These are phyloP conservation scores for Ditula angustiorana DNA, from an alignment of 2,888 invertebrate species.

Conservation along the genomic window DNA sequence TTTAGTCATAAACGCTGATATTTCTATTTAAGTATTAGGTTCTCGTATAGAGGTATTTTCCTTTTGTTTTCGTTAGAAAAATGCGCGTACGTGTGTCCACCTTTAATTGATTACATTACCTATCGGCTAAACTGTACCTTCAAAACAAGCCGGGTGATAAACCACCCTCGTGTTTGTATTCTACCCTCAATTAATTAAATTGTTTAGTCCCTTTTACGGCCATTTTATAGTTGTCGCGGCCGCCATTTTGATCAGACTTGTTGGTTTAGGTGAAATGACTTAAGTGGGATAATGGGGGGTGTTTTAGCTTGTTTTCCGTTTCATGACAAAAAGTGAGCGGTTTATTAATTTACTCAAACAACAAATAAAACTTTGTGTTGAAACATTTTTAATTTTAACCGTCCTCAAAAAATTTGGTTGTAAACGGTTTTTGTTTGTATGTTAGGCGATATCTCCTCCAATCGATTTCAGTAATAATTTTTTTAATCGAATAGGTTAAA, in stretches of 20 bases:
- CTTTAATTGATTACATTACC: constrained; percentile 6
- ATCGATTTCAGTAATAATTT: too few relatives aligned
- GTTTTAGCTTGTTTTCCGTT: constrained; percentile 5
- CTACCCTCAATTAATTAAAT: constrained; percentile 36
- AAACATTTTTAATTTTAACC: too few relatives aligned
- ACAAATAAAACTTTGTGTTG: too few relatives aligned
- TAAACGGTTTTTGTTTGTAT: too few relatives aligned
- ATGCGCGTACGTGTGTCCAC: neutral
- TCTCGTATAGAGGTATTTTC: too few relatives aligned
- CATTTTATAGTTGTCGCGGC: constrained; percentile 23
- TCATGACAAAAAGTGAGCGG: neutral
- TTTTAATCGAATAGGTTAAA: too few relatives aligned
- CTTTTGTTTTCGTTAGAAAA: too few relatives aligned
- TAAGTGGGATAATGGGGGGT: neutral
- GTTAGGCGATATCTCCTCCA: too few relatives aligned
- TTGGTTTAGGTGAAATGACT: constrained; percentile 29
- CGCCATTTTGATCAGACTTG: constrained; percentile 31
- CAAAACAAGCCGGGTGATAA: neutral
- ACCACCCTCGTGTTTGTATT: constrained; percentile 12
- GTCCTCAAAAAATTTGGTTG: too few relatives aligned
- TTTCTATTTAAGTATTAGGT: too few relatives aligned
- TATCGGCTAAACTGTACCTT: neutral
- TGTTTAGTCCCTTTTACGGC: constrained; percentile 34
- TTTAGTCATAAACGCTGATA: too few relatives aligned
- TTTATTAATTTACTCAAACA: too few relatives aligned